These are phyloP conservation scores for Coleophora deauratella DNA, from an alignment of 2,888 invertebrate genomes.

Conservation along the genomic window DNA sequence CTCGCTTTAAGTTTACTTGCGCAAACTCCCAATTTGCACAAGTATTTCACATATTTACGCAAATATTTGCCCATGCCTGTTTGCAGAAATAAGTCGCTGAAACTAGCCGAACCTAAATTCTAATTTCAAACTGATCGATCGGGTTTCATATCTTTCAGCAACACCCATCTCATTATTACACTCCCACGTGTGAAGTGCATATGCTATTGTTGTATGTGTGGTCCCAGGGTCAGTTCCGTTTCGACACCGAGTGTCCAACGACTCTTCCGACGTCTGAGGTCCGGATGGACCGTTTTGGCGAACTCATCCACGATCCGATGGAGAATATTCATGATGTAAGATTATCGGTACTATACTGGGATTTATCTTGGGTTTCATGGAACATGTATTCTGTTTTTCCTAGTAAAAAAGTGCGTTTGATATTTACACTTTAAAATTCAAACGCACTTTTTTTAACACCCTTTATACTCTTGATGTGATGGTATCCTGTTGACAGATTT, in stretches of 20 bases:
- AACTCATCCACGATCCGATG: slow-evolving; percentile 64
- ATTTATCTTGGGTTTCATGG: slow-evolving; percentile 5
- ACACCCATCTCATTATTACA: slow-evolving; percentile 6
- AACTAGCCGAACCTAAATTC: too few species aligned
- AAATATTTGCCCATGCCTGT: too few species aligned
- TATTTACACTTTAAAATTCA: too few species aligned
- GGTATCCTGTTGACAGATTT: slow-evolving; percentile 22
- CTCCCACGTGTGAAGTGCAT: slow-evolving; percentile 21
- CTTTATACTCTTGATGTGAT: slow-evolving; percentile 20
- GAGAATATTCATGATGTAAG: slow-evolving; percentile 76
- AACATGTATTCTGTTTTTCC: too few species aligned
- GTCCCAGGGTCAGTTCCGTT: slow-evolving; percentile 89
- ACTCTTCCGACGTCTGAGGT: slow-evolving; percentile 84
- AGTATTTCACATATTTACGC: too few species aligned
- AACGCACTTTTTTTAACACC: too few species aligned
- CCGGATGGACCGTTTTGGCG: slow-evolving; percentile 75
- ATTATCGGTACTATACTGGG: slow-evolving; percentile 15
- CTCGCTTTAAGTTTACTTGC: too few species aligned
- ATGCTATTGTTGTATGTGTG: slow-evolving; percentile 38
- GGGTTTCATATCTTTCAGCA: slow-evolving; percentile 5
- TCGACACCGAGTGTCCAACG: slow-evolving; percentile 87
- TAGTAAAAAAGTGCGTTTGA: too few species aligned
- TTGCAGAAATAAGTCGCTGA: too few species aligned
- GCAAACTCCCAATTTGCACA: too few species aligned
- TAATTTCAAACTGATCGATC: slow-evolving; percentile 6